A percentile compares a stretch with the other conserved stretches of the same genome.
phyloP scores from a whole-genome alignment of 1,140 invertebrate genomes.

The Bombus fervidus region DNA sequence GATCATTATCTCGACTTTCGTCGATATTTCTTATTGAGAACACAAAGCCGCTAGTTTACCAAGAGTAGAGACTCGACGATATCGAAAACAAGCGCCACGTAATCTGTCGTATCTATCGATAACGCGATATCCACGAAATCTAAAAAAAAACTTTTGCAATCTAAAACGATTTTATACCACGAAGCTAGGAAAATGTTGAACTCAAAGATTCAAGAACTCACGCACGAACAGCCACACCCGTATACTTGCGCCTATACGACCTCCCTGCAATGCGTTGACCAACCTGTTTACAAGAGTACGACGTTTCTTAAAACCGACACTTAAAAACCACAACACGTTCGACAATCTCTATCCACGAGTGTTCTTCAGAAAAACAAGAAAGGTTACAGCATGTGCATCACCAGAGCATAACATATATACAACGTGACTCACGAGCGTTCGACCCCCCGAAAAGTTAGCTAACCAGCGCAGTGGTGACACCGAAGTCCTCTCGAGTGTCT shows the following conservation, averaged over 20 bases:
- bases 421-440: background rate
- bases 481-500: background rate
- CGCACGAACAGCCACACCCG: background rate
- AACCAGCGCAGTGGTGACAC: background rate
- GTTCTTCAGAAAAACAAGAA: background rate
- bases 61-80: too few relatives aligned
- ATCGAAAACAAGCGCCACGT: too few relatives aligned
- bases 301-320: background rate
- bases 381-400: background rate
- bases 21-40: background rate
- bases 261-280: background rate
- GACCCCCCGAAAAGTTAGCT: background rate
- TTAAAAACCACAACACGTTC: background rate
- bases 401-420: too few relatives aligned
- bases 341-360: background rate
- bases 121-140: too few relatives aligned
- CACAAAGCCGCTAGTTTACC: too few relatives aligned
- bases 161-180: too few relatives aligned
- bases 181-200: too few relatives aligned
- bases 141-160: too few relatives aligned
- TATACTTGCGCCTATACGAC: background rate
- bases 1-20: background rate
- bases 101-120: too few relatives aligned
- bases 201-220: background rate
- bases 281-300: background rate